Evolutionary conservation across 2,888 invertebrate genomes (phyloP).

Genomic region (Sphaerophoria rueppellii): DNA sequence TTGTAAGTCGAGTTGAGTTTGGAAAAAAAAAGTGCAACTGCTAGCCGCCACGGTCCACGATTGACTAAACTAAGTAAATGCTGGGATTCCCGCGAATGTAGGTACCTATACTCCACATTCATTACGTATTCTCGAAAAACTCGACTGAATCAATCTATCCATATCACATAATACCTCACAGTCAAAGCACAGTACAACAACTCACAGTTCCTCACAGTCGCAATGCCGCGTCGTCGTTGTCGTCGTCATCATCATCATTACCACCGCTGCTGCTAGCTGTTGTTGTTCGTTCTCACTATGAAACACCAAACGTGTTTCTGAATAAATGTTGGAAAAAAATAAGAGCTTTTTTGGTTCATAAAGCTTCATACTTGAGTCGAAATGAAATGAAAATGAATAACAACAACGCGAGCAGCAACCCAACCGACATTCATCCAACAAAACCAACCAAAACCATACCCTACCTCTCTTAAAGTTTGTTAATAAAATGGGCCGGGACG

Average conservation of each 20-base stretch:
- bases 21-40: constrained; percentile 80
- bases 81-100: constrained; percentile 79
- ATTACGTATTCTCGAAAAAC: constrained; percentile 73
- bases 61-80: constrained; percentile 82
- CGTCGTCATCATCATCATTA: constrained; percentile 48
- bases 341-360: constrained; percentile 48
- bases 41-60: constrained; percentile 82
- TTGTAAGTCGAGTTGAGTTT: constrained; percentile 14
- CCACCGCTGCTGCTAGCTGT: too few relatives aligned
- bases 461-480: too few relatives aligned
- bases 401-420: neutral
- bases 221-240: neutral
- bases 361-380: neutral
- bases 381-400: constrained; percentile 58
- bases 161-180: constrained; percentile 74
- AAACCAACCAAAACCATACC: neutral
- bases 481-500: too few relatives aligned
- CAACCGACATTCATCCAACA: neutral
- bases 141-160: constrained; percentile 69
- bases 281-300: constrained; percentile 53
- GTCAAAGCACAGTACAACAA: constrained; percentile 21
- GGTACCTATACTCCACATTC: constrained; percentile 68
- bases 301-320: constrained; percentile 59
- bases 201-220: neutral
- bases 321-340: constrained; percentile 38